Evolutionary conservation across 2,888 invertebrate genomes (phyloP).

Genomic region (Pilophorus perplexus): DNA sequence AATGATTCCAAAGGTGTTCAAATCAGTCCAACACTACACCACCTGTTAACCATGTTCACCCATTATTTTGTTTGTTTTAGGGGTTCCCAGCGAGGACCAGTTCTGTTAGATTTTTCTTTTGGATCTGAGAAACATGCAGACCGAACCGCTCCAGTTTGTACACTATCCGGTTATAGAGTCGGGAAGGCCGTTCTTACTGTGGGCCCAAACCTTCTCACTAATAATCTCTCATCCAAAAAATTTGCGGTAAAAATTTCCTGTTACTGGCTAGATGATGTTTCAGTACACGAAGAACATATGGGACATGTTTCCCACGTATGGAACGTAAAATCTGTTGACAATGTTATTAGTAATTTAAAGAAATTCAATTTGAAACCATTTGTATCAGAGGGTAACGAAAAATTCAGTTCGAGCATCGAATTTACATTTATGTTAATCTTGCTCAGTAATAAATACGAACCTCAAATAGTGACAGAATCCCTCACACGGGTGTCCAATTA

Average conservation of each 20-base stretch:
- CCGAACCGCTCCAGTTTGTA: no score
- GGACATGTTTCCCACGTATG: neutral
- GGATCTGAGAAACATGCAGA: neutral
- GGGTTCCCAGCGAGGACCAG: neutral
- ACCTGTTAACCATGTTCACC: no score
- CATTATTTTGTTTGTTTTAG: neutral
- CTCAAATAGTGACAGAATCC: no score
- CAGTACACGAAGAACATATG: neutral
- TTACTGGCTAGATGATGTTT: neutral
- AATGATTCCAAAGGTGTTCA: no score
- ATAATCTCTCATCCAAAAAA: no score
- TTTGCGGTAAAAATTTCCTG: neutral
- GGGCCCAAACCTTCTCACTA: neutral
- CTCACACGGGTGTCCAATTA: neutral
- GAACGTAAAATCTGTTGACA: neutral
- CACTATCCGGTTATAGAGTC: neutral
- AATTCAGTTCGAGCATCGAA: neutral
- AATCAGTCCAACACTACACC: no score
- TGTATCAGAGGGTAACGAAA: no score
- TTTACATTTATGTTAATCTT: no score
- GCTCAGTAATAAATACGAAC: no score
- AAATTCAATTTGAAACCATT: neutral
- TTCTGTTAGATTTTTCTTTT: constrained; percentile 6
- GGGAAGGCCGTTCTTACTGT: constrained; percentile 3
- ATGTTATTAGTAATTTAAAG: neutral